Conservation (phyloP, 2,113 vertebrate species). For the Rhinichthys klamathensis region DNA sequence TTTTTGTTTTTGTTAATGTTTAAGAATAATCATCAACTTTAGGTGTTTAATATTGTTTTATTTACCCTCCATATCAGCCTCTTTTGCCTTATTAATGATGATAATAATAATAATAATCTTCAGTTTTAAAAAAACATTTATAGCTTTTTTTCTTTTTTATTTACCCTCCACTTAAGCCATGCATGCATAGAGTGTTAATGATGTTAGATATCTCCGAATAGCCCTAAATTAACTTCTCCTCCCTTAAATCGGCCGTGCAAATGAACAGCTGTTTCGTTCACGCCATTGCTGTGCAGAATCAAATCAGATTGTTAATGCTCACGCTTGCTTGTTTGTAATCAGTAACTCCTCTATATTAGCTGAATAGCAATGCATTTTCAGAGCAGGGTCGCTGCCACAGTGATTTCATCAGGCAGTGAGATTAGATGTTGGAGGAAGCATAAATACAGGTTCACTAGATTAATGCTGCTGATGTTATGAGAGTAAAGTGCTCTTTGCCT, state of each 20-base stretch:
- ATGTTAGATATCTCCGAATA: neutral
- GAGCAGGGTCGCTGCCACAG: constrained; percentile 28
- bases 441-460: constrained; percentile 74
- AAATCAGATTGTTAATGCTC: constrained; percentile 47
- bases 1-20: neutral
- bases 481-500: constrained; percentile 1
- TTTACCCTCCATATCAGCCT: neutral
- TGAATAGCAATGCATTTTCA: neutral
- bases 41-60: neutral
- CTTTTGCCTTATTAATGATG: neutral
- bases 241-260: constrained; percentile 1
- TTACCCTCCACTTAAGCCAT: neutral
- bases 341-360: constrained; percentile 42
- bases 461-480: constrained; percentile 71
- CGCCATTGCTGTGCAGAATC: constrained; percentile 42
- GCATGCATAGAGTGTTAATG: neutral
- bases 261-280: constrained; percentile 6
- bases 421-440: constrained; percentile 70
- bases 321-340: constrained; percentile 56
- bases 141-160: neutral
- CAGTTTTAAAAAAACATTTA: too few species aligned
- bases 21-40: neutral
- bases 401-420: constrained; percentile 70
- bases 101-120: neutral
- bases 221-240: constrained; percentile 27